Evolutionary conservation across 2,113 vertebrate species (phyloP), one percentile per base, ranked within the genome.

Genomic region (Anhinga anhinga): DNA sequence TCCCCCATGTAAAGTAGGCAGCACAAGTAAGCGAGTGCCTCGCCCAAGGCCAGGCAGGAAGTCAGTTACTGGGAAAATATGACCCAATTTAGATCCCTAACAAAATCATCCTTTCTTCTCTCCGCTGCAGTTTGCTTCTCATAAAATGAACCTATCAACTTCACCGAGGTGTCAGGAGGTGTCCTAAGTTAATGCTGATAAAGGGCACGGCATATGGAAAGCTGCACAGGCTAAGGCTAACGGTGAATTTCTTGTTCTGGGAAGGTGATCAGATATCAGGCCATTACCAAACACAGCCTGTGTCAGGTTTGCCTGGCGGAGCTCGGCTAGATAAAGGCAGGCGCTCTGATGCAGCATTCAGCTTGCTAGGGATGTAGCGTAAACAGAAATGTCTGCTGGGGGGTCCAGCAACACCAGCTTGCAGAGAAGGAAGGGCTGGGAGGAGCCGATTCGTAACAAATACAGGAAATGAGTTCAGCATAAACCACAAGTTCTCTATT

Each of bases 401-500:
- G 50, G 50, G 83, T 59, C 44, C 1, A 19, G 82, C 11, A 5
- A 23, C 56, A 30, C 52, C 65, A 44, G 74, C 2, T 3, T 32
- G 72, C 5, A 0, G 90, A 83, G 81, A 15, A 93, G 92, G 94
- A 93, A 95, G 78, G 61, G 84, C 86, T 91, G 91, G 94, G 93
- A 93, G 92, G 96, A 88, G 91, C 47, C 22, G 10, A 2, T 6
- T 0, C 42, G 42, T 92, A 90, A 96, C 95, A 96, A 97, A 91
- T 40, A 80, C 96, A 92, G 96, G 96, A 97, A 97, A 96, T 90
- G 90, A 96, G 91, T 66, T 95, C 86, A 96, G 91, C 86, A 17
- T 32, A 87, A 91, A 96, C 97, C 95, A 36, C 95, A 96, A 96
- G 87, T 96, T 96, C 96, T 96, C 88, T 49, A 95, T 97, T 97